A percentile compares a stretch with the other conserved stretches of the same genome.
Conservation (phyloP, 2,888 invertebrate genomes). For the Cerastis rubricosa region DNA sequence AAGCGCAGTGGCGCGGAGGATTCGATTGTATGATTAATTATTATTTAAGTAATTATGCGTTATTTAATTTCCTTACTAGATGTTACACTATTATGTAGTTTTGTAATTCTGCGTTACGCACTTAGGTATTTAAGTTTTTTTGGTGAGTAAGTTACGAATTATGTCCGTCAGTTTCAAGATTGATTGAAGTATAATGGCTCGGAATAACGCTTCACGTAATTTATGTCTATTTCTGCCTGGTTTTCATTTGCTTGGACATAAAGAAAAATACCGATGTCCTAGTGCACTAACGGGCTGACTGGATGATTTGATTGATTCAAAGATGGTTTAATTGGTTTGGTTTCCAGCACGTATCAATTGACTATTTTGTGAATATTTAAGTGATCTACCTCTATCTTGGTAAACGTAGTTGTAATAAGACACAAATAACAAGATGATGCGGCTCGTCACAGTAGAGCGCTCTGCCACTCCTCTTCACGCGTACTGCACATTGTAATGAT, state of each 20-base stretch:
- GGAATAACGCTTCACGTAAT: conserved; percentile 9
- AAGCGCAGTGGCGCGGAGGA: conserved; percentile 57
- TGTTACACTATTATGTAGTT: conserved; percentile 44
- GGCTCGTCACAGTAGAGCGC: conserved; percentile 67
- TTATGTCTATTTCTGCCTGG: not conserved
- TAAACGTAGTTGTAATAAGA: conserved; percentile 23
- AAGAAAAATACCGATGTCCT: not conserved
- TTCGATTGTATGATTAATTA: conserved; percentile 60
- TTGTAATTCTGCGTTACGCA: conserved; percentile 44
- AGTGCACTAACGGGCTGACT: not conserved
- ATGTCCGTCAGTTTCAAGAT: conserved; percentile 33
- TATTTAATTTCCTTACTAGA: conserved; percentile 61
- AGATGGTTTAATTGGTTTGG: not conserved
- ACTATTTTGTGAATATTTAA: not conserved
- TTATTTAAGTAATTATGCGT: conserved; percentile 44
- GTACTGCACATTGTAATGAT: conserved; percentile 65
- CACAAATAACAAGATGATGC: conserved; percentile 43
- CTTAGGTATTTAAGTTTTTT: conserved; percentile 26
- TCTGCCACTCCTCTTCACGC: conserved; percentile 68
- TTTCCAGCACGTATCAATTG: not conserved
- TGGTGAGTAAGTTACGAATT: conserved; percentile 18
- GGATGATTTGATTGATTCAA: not conserved
- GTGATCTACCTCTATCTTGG: not conserved
- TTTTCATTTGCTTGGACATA: not conserved
- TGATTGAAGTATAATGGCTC: conserved; percentile 42